Conservation (phyloP, 2,797 vertebrate genomes). For the Leucoraja ocellata region DNA sequence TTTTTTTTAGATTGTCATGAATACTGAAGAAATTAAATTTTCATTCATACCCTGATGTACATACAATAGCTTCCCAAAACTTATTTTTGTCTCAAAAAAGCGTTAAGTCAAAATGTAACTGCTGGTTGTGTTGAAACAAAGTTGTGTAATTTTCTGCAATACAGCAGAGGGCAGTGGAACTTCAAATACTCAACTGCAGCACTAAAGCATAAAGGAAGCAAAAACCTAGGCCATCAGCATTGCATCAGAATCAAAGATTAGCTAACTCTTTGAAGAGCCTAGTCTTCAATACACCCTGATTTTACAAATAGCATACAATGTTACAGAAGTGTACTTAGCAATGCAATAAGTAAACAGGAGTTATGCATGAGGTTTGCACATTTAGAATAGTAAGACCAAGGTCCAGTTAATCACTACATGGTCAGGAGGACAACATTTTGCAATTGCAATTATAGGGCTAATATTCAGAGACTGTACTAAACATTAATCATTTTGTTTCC, state of each 20-base stretch:
- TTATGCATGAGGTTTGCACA: not conserved
- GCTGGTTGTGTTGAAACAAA: not conserved
- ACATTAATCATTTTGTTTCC: not conserved
- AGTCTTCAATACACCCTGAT: not conserved
- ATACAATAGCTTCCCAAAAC: too few species aligned
- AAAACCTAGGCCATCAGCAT: not conserved
- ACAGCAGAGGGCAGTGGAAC: slow-evolving; percentile 29
- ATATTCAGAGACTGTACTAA: not conserved
- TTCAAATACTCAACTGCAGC: not conserved
- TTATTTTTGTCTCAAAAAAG: too few species aligned
- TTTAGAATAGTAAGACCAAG: not conserved
- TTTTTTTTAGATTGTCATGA: too few species aligned
- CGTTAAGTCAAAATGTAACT: not conserved
- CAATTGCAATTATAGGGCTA: too few species aligned
- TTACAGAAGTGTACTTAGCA: not conserved
- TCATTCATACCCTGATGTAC: too few species aligned
- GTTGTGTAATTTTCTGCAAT: not conserved
- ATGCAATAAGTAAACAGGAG: not conserved
- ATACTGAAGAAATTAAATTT: too few species aligned
- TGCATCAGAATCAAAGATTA: not conserved
- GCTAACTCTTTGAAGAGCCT: not conserved
- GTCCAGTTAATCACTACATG: not conserved
- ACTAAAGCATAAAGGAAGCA: not conserved
- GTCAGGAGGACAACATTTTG: not conserved
- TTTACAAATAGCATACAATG: not conserved